Evolutionary conservation across 2,113 vertebrate species (phyloP), one percentile per base, ranked within the genome.

Genomic region (Petaurus breviceps): DNA sequence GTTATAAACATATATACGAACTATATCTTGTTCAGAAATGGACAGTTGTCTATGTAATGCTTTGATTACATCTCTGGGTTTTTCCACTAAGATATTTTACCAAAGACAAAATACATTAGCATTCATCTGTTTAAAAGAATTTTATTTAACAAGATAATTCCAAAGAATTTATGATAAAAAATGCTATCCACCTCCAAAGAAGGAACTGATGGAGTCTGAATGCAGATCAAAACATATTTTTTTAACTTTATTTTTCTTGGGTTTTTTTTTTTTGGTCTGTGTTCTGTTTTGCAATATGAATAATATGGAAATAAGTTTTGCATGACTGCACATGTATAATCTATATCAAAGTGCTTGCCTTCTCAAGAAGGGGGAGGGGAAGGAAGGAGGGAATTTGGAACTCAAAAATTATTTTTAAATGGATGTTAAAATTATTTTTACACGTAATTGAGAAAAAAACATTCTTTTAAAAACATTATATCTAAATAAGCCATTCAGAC

Each of bases 401-500:
- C 31, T 37, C 61, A 37, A 68, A 16, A 68, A 37, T 68, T 37
- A 68, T 68, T 68, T 68, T 37, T 37, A 37, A 68, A 37, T 68
- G 61, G 37, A 37, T 68, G 61, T 37, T 68, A 68, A 68, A 16
- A 68, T 68, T 68, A 11, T 68, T 37, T 61, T 37, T 68, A 68
- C 1, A 14, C 16, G 3, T 68, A 68, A 68, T 68, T 68, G 61
- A 68, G 6, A 77, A 77, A 43, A 77, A 77, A n/a, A 28, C 19
- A 57, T n/a, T 96, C 96, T 96, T 96, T 97, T 95, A 91, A 77
- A 77, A 95, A 96, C n/a, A n/a, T 97, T 22, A 47, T 95, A 95
- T 97, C 93, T 97, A 97, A 98, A 96, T 96, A 92, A 97, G 53
- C 26, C 93, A 91, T 94, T 93, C 92, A 96, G 55, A 94, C 94